These are phyloP conservation scores for Drosophila siamana DNA, from an alignment of 2,888 invertebrate genomes.

Conservation along the genomic window DNA sequence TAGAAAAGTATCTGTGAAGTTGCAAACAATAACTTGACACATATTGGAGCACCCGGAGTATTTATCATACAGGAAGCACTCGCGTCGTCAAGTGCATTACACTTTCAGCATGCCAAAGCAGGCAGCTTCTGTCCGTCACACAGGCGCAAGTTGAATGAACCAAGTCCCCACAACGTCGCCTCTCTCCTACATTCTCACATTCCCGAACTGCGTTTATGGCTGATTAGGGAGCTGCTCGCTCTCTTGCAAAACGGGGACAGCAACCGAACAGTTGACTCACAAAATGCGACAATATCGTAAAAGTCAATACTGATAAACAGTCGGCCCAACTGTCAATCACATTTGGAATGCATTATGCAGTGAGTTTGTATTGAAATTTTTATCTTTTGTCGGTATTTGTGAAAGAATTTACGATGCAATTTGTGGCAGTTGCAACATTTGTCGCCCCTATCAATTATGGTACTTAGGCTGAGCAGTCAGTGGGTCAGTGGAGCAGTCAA, in stretches of 20 bases:
- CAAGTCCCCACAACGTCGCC: constrained; percentile 2
- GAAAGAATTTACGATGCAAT: constrained; percentile 40
- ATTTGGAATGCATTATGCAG: constrained; percentile 10
- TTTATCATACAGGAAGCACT: constrained; percentile 63
- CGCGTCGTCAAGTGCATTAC: constrained; percentile 56
- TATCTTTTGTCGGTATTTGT: constrained; percentile 54
- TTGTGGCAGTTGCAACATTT: constrained; percentile 21
- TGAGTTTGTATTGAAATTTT: constrained; percentile 29
- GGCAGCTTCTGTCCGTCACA: constrained; percentile 46
- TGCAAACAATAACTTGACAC: constrained; percentile 72
- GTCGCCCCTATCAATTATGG: constrained; percentile 39
- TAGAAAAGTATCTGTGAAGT: constrained; percentile 66
- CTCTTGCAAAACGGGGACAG: constrained; percentile 18
- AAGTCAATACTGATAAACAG: constrained; percentile 60
- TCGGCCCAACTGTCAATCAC: constrained; percentile 12
- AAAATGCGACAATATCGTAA: constrained; percentile 43
- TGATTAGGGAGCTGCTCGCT: constrained; percentile 61
- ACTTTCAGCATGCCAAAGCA: constrained; percentile 49
- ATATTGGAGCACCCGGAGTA: constrained; percentile 51
- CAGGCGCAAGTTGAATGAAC: constrained; percentile 54
- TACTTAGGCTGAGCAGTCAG: constrained; percentile 16
- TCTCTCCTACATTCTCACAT: constrained; percentile 30
- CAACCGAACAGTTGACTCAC: constrained; percentile 33
- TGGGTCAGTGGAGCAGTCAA: constrained; percentile 56
- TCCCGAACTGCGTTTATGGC: constrained; percentile 44